These are phyloP conservation scores for Erythrocercus mccallii DNA, from an alignment of 2,113 vertebrate species.

Conservation along the genomic window DNA sequence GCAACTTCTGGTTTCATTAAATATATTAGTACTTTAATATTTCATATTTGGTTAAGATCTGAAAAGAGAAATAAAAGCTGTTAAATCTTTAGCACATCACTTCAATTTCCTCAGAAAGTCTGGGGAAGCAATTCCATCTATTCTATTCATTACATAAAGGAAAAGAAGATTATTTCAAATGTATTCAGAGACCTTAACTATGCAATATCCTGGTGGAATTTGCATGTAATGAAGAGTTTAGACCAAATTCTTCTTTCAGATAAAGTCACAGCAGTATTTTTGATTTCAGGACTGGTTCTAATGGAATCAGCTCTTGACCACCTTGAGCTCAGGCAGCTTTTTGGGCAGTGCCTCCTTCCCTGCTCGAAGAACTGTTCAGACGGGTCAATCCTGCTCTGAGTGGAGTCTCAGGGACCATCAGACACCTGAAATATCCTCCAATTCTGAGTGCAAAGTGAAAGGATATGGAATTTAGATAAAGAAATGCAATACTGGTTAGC, in stretches of 20 bases:
- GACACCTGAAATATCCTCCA: background rate
- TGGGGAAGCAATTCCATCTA: constrained; percentile 39
- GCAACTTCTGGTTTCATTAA: constrained; percentile 22
- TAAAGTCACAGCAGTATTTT: background rate
- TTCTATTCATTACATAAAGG: constrained; percentile 33
- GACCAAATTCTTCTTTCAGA: background rate
- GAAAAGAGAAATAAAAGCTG: constrained; percentile 57
- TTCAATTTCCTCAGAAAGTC: constrained; percentile 51
- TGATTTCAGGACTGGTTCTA: background rate
- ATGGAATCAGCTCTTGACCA: background rate
- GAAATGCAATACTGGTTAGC: background rate
- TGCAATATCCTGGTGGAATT: constrained; percentile 14
- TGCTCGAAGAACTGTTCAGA: background rate
- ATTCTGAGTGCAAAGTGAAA: background rate
- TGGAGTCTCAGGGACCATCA: background rate
- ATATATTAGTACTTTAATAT: constrained; percentile 43
- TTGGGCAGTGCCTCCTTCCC: background rate
- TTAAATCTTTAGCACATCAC: constrained; percentile 41
- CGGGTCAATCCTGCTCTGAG: background rate
- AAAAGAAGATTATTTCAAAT: constrained; percentile 36
- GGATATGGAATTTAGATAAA: background rate
- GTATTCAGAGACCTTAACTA: constrained; percentile 32
- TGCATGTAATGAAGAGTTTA: constrained; percentile 3
- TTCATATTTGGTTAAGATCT: constrained; percentile 43
- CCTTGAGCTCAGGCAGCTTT: background rate